Conservation (phyloP, 1,140 invertebrate species). For the Belonocnema kinseyi region DNA sequence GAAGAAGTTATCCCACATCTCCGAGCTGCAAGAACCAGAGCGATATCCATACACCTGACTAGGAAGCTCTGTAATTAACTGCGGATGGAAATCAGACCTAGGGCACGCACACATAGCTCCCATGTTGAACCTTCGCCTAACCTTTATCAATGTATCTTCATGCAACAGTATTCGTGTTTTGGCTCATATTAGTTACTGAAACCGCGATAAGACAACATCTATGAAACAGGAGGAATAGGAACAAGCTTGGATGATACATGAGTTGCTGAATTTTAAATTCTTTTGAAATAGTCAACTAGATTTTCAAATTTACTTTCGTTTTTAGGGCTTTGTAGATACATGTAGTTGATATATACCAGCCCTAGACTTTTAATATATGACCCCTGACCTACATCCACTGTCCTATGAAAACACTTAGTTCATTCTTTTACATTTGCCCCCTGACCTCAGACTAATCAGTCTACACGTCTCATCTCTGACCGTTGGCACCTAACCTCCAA, state of each 20-base stretch:
- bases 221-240: not conserved
- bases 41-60: slow-evolving; percentile 1
- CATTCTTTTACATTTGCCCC: too few species aligned
- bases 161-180: slow-evolving; percentile 27
- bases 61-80: slow-evolving; percentile 8
- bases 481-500: too few species aligned
- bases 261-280: not conserved
- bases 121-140: slow-evolving; percentile 3
- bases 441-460: too few species aligned
- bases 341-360: too few species aligned
- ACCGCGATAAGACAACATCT: not conserved
- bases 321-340: too few species aligned
- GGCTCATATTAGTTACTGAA: not conserved
- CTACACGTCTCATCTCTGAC: too few species aligned
- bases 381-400: too few species aligned
- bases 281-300: not conserved
- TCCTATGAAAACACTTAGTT: too few species aligned
- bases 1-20: not conserved
- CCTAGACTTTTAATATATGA: too few species aligned
- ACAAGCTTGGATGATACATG: not conserved
- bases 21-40: not conserved
- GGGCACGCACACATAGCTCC: not conserved
- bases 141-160: not conserved
- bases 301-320: too few species aligned
- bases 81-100: slow-evolving; percentile 26